Conservation (phyloP, 2,797 vertebrate genomes). For the Philypnodon macrostomus region DNA sequence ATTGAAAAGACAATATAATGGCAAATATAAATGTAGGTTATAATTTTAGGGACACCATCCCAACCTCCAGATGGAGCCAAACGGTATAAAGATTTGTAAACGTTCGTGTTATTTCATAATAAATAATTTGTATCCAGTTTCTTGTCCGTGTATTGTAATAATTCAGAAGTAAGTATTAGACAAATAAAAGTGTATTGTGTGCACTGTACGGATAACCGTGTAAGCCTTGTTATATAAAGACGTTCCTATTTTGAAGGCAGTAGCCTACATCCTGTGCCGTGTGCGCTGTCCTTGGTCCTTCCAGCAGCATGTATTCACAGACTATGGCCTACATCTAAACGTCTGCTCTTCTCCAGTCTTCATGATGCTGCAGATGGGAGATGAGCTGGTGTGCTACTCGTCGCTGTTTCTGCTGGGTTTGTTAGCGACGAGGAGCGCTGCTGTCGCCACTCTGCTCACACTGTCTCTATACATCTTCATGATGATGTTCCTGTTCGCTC, state of each 20-base stretch:
- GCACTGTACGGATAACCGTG: too few relatives aligned
- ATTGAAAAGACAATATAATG: too few relatives aligned
- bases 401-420: slow-evolving; percentile 70
- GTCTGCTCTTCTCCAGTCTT: background rate
- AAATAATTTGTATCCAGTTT: slow-evolving; percentile 8
- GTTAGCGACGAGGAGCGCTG: slow-evolving; percentile 75
- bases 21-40: too few relatives aligned
- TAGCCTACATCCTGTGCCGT: background rate
- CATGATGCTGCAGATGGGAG: slow-evolving; percentile 80
- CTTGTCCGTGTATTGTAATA: background rate
- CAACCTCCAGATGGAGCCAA: slow-evolving; percentile 17
- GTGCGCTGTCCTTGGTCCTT: slow-evolving; percentile 6
- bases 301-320: background rate
- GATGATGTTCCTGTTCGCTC: slow-evolving; percentile 80
- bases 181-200: too few relatives aligned
- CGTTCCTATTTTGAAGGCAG: too few relatives aligned
- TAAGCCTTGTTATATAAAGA: too few relatives aligned
- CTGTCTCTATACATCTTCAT: slow-evolving; percentile 79
- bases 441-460: slow-evolving; percentile 73
- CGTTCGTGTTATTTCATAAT: slow-evolving; percentile 18
- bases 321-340: background rate
- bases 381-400: slow-evolving; percentile 73
- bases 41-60: too few relatives aligned
- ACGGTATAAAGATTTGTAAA: background rate
- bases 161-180: too few relatives aligned